These are phyloP conservation scores for Myotis davidii DNA, from an alignment of 2,113 vertebrate genomes.

Conservation along the genomic window DNA sequence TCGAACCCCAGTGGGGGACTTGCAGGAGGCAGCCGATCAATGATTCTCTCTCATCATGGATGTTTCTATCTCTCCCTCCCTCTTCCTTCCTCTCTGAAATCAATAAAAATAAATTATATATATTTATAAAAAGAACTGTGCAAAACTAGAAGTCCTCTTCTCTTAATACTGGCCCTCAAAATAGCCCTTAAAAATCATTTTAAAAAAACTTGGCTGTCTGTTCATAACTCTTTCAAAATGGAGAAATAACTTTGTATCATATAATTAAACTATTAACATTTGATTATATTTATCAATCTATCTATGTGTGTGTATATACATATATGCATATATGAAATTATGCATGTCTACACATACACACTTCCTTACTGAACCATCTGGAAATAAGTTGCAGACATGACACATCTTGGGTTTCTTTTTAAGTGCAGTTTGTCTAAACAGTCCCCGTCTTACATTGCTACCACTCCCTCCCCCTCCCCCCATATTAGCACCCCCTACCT, in stretches of 20 bases:
- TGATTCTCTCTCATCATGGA: no score
- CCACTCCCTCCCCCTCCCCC: neutral
- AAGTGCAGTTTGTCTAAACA: neutral
- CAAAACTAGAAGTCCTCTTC: neutral
- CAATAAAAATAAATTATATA: no score
- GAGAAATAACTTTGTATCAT: neutral
- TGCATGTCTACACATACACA: neutral
- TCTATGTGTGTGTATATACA: neutral
- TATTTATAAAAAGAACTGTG: neutral
- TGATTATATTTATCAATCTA: neutral
- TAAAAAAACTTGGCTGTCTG: neutral
- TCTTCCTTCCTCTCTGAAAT: no score
- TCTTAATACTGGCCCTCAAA: slow-evolving; percentile 7
- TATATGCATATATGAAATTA: neutral
- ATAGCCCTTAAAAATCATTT: neutral
- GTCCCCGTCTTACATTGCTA: neutral
- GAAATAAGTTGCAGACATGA: neutral
- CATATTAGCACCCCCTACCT: neutral
- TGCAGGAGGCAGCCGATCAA: no score
- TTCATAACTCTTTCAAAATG: slow-evolving; percentile 19
- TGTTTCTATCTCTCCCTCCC: no score
- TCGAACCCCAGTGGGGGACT: no score
- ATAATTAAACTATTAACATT: neutral
- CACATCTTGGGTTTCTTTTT: neutral
- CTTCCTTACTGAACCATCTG: neutral